Base-by-base conservation (phyloP, 2,888 invertebrate genomes). In the Vanessa cardui region DNA sequence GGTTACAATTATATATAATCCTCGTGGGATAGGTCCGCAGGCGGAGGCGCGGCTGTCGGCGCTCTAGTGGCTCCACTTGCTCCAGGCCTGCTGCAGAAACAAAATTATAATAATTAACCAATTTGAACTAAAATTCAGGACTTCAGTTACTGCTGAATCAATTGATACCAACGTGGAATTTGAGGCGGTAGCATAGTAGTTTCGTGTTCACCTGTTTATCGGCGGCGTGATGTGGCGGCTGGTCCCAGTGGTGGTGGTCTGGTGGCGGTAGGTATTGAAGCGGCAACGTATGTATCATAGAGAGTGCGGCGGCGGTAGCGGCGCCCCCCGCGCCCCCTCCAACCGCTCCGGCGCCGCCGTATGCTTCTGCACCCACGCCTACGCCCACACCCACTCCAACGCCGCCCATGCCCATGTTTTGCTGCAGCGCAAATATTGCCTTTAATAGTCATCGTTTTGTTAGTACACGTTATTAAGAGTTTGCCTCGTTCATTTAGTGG, bases 41-140 rank as follows among this genome's bases (percentile, higher is more conserved):
- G 75, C 31, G 52, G 52, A 49, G 49, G 49, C 74, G 63, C 74
- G 76, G 77, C 69, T 71, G 76, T 77, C 69, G 72, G 75, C 78
- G 77, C 73, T 74, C 80, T 91, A 92, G 88, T 92, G 92, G 80
- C 83, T 92, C 92, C 92, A 92, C 81, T 92, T 92, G 87, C 90
- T 92, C 92, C 92, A 92, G 66, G 87, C 85, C 88, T 92, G 90
- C 74, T 76, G 81, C 15, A 49, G 56, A 62, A 50, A 54, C 21
- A 54, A 21, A 12, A 54, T 12, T 26, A 21, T 31, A 21, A 20
- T 54, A 16, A 21, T 26, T 54, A 16, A 31, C 21, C 16, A 16
- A 1, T 54, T 15, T 15, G 12, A 15, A 21, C 6, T 12, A 54
- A 15, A 54, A 39, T 15, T 12, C 26, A 5, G 4, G 12, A 39